Conservation (phyloP, 2,888 invertebrate genomes). For the Alloscopus bannaensis region DNA sequence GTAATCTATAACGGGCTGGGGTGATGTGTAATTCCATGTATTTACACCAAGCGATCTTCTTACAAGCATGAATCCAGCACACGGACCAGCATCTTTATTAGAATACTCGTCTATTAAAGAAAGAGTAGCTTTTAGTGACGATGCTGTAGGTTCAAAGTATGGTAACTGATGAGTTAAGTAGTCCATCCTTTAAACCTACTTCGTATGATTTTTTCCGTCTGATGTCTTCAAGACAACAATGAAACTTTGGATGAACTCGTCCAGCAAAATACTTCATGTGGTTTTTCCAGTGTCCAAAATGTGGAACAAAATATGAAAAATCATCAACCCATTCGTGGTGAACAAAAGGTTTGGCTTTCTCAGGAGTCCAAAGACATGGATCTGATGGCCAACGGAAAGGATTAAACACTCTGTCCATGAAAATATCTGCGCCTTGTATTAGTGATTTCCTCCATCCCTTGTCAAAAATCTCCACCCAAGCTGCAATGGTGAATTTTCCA, state of each 20-base stretch:
- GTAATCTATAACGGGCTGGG: background rate
- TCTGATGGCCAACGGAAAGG: background rate
- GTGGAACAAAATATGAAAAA: background rate
- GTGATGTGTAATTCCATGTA: background rate
- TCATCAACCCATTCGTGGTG: background rate
- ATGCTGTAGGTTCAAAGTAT: too few species aligned
- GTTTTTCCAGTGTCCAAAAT: conserved; percentile 9
- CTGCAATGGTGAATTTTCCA: background rate
- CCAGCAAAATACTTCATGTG: too few species aligned
- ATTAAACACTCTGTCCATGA: background rate
- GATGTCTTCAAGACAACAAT: background rate
- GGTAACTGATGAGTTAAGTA: background rate
- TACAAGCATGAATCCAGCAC: background rate
- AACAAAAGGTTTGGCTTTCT: background rate
- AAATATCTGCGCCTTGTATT: background rate
- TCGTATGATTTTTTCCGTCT: background rate
- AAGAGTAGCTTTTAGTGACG: background rate
- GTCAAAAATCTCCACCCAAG: background rate
- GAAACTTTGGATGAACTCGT: background rate
- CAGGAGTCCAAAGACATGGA: background rate
- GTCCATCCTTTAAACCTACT: background rate
- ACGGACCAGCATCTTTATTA: background rate
- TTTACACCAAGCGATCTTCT: background rate
- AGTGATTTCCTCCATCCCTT: background rate
- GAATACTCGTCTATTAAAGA: background rate